These are phyloP conservation scores for Lithobates pipiens DNA, from an alignment of 2,797 vertebrate genomes.

Conservation along the genomic window DNA sequence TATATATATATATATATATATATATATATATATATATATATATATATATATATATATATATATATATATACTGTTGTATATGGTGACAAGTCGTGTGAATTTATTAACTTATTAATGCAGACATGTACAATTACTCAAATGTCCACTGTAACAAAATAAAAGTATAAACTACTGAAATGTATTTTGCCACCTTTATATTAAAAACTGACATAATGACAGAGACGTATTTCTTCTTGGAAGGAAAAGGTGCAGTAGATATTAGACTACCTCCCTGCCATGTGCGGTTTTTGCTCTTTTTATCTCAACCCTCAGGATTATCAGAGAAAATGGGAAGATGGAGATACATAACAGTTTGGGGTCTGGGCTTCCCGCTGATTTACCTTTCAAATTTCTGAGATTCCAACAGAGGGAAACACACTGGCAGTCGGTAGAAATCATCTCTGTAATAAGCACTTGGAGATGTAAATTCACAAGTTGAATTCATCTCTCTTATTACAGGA, in stretches of 20 bases:
- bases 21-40: too few species aligned
- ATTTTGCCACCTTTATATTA: too few species aligned
- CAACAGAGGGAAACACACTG: slow-evolving; percentile 46
- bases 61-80: too few species aligned
- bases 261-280: slow-evolving; percentile 20
- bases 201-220: too few species aligned
- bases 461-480: slow-evolving; percentile 56
- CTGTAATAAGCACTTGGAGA: slow-evolving; percentile 59
- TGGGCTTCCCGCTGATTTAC: slow-evolving; percentile 39
- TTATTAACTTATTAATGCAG: too few species aligned
- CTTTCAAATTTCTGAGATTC: slow-evolving; percentile 54
- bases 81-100: too few species aligned
- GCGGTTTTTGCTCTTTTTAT: slow-evolving; percentile 52
- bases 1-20: too few species aligned
- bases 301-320: slow-evolving; percentile 41
- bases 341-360: slow-evolving; percentile 45
- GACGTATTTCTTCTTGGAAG: not conserved
- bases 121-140: too few species aligned
- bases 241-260: slow-evolving; percentile 25
- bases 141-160: too few species aligned
- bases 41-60: too few species aligned
- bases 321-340: slow-evolving; percentile 34
- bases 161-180: too few species aligned
- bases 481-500: slow-evolving; percentile 57
- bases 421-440: slow-evolving; percentile 50